Evolutionary conservation across 2,113 vertebrate genomes (phyloP).

Genomic region (Alethe castanea): DNA sequence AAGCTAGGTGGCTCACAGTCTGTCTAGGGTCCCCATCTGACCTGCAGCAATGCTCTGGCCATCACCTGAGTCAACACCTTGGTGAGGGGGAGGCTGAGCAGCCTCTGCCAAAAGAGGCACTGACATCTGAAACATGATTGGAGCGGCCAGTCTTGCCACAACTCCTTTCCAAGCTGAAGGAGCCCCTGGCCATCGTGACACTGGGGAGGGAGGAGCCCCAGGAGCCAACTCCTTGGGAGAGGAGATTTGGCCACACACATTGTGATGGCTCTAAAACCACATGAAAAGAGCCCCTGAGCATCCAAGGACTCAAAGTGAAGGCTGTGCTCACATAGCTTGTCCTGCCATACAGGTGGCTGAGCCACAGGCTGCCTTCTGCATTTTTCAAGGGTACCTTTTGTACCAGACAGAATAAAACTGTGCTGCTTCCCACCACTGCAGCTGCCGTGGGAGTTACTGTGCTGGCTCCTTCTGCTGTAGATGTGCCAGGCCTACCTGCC

Average conservation of each 20-base stretch:
- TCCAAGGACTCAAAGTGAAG: not conserved
- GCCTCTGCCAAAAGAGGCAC: not conserved
- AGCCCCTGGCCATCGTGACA: not conserved
- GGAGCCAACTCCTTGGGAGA: too few relatives aligned
- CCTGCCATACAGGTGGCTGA: not conserved
- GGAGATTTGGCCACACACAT: not conserved
- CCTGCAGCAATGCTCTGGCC: not conserved
- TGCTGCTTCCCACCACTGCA: not conserved
- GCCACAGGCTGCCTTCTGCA: not conserved
- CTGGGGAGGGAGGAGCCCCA: not conserved
- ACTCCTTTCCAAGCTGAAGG: not conserved
- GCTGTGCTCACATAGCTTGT: not conserved
- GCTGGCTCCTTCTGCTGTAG: not conserved
- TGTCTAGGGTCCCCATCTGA: not conserved
- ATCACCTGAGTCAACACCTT: not conserved
- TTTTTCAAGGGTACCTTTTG: not conserved
- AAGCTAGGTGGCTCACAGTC: fast-evolving
- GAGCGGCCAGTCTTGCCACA: not conserved
- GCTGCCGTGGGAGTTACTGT: not conserved
- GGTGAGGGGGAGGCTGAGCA: not conserved
- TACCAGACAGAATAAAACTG: not conserved
- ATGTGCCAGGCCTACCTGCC: not conserved
- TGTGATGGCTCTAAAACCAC: not conserved
- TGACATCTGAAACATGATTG: fast-evolving
- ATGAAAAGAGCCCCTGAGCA: not conserved